These are phyloP conservation scores for Stenolophus ochropezus DNA, from an alignment of 2,888 invertebrate species.

Conservation along the genomic window DNA sequence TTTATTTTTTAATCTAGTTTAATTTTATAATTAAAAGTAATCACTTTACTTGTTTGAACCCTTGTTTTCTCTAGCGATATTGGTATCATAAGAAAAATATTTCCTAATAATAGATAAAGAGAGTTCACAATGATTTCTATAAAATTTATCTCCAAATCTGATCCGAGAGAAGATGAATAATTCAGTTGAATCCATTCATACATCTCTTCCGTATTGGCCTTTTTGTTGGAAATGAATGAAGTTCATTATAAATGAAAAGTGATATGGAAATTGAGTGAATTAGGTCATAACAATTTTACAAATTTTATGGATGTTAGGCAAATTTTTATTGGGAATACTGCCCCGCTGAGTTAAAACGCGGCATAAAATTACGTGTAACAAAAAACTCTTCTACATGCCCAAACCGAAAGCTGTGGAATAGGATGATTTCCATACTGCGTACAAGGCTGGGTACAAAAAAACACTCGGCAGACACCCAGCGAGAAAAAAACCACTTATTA, in stretches of 20 bases:
- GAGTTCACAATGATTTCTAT: background rate
- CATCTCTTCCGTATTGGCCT: background rate
- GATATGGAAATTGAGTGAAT: slow-evolving; percentile 7
- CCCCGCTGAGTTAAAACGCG: slow-evolving; percentile 60
- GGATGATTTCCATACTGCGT: slow-evolving; percentile 54
- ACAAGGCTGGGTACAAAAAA: slow-evolving; percentile 65
- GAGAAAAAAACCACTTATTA: slow-evolving; percentile 71
- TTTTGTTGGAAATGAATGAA: background rate
- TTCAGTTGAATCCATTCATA: background rate
- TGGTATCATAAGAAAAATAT: background rate
- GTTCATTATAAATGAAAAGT: slow-evolving; percentile 7
- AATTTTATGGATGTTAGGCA: slow-evolving; percentile 34
- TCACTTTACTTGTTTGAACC: no score
- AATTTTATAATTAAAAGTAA: no score
- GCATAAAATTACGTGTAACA: slow-evolving; percentile 55
- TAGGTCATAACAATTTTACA: slow-evolving; percentile 29
- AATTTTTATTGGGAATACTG: slow-evolving; percentile 33
- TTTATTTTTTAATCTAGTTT: no score
- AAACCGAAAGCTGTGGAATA: slow-evolving; percentile 33
- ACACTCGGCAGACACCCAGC: slow-evolving; percentile 63
- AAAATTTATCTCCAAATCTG: background rate
- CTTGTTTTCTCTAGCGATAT: no score
- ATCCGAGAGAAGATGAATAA: background rate
- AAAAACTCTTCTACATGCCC: slow-evolving; percentile 54
- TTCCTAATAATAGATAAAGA: background rate